Conservation (phyloP, 2,888 invertebrate genomes). For the Volucella bombylans region DNA sequence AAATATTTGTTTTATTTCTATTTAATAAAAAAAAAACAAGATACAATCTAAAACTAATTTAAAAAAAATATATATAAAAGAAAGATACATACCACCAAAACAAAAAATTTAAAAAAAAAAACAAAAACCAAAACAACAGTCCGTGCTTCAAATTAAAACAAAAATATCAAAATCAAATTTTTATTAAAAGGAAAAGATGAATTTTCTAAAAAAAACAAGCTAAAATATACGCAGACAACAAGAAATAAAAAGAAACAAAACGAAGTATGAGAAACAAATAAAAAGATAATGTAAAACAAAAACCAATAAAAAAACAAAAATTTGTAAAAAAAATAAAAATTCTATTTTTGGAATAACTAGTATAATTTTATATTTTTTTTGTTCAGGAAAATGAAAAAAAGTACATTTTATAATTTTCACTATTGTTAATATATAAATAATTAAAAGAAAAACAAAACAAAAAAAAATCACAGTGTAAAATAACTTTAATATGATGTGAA, state of each 20-base stretch:
- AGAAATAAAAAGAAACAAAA: conserved; percentile 26
- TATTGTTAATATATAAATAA: conserved; percentile 73
- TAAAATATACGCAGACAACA: conserved; percentile 25
- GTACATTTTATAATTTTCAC: conserved; percentile 61
- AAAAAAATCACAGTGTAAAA: conserved; percentile 71
- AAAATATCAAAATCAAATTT: conserved; percentile 34
- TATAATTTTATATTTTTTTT: conserved; percentile 66
- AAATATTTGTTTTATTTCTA: conserved; percentile 23
- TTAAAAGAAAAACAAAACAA: conserved; percentile 34
- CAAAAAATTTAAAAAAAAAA: conserved; percentile 3
- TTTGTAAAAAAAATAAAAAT: conserved; percentile 51
- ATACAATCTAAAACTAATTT: conserved; percentile 20
- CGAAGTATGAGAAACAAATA: conserved; percentile 47
- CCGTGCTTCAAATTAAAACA: conserved; percentile 48
- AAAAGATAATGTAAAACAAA: conserved; percentile 32
- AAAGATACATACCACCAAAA: conserved; percentile 25
- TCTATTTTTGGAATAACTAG: conserved; percentile 68
- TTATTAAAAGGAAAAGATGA: conserved; percentile 35
- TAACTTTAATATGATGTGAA: conserved; percentile 80
- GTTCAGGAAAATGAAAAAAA: conserved; percentile 40
- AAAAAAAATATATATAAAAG: background rate
- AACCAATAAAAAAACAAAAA: conserved; percentile 12
- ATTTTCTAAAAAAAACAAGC: conserved; percentile 48
- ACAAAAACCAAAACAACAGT: conserved; percentile 50
- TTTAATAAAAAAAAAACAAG: conserved; percentile 7